A percentile compares a stretch with the other conserved stretches of the same genome.
Evolutionary conservation across 2,888 invertebrate species (phyloP).

Genomic region (Habroteleia sp.): DNA sequence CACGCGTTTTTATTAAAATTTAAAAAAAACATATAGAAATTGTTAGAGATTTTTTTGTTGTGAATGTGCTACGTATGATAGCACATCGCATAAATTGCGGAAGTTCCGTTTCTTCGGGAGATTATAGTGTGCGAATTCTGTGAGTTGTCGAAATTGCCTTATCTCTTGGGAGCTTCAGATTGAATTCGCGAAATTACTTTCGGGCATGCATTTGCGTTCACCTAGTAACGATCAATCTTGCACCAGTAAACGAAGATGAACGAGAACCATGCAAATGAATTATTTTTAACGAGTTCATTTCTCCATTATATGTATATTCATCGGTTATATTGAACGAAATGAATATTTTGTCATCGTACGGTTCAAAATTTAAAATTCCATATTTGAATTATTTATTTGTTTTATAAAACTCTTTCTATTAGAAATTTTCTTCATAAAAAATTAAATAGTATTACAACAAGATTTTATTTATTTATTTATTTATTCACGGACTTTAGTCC

Average conservation of each 20-base stretch:
- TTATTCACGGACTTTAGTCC: too few species aligned
- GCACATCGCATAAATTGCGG: constrained; percentile 41
- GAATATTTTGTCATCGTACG: constrained; percentile 18
- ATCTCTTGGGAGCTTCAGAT: constrained; percentile 55
- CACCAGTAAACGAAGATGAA: constrained; percentile 31
- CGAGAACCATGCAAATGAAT: constrained; percentile 42
- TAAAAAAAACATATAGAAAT: too few species aligned
- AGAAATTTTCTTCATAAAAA: too few species aligned
- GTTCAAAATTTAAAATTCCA: too few species aligned
- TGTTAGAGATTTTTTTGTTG: too few species aligned
- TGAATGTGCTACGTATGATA: not conserved
- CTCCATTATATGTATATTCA: constrained; percentile 19
- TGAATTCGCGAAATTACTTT: constrained; percentile 64
- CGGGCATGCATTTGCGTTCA: constrained; percentile 47
- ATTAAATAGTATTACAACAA: too few species aligned
- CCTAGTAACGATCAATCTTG: constrained; percentile 52
- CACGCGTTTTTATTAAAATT: too few species aligned
- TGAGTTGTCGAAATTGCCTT: constrained; percentile 65
- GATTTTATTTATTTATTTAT: too few species aligned
- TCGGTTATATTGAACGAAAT: constrained; percentile 7
- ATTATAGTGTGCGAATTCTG: constrained; percentile 53
- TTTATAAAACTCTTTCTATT: too few species aligned
- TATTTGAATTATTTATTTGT: too few species aligned
- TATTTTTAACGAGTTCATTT: constrained; percentile 51
- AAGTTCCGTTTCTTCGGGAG: constrained; percentile 47